Evolutionary conservation across 2,888 invertebrate genomes (phyloP).

Genomic region (Plebejus argus): DNA sequence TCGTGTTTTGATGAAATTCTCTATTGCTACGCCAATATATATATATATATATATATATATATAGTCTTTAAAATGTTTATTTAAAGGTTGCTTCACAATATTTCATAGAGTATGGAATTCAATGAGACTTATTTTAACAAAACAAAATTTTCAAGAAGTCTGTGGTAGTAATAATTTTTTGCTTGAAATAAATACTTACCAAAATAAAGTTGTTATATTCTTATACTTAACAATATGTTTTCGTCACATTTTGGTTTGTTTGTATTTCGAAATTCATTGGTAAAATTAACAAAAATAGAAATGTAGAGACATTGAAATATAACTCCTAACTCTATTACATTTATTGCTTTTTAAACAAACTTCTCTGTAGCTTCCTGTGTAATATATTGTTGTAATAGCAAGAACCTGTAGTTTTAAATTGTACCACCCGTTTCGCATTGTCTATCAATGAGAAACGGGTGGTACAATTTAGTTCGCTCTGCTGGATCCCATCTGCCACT

Average conservation of each 20-base stretch:
- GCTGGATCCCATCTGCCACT: not conserved
- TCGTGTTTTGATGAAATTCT: no score
- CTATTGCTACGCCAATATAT: no score
- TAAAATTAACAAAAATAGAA: not conserved
- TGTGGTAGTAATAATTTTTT: no score
- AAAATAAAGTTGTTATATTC: not conserved
- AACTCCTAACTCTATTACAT: not conserved
- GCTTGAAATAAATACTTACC: not conserved
- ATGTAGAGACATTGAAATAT: not conserved
- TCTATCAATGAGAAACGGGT: constrained; percentile 25
- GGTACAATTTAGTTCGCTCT: not conserved
- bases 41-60: no score
- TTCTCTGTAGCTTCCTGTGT: not conserved
- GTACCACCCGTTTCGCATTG: no score
- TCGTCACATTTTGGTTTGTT: not conserved
- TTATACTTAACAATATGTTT: not conserved
- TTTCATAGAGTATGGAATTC: not conserved
- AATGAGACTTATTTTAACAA: no score
- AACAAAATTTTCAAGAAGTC: no score
- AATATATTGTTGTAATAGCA: not conserved
- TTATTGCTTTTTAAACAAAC: not conserved
- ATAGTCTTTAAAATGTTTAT: not conserved
- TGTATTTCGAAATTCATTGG: not conserved
- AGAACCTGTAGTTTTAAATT: constrained; percentile 10
- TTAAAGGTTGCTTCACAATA: not conserved